A percentile compares a stretch with the other conserved stretches of the same genome.
Evolutionary conservation across 2,113 vertebrate genomes (phyloP).

Genomic region (Oryzias celebensis): DNA sequence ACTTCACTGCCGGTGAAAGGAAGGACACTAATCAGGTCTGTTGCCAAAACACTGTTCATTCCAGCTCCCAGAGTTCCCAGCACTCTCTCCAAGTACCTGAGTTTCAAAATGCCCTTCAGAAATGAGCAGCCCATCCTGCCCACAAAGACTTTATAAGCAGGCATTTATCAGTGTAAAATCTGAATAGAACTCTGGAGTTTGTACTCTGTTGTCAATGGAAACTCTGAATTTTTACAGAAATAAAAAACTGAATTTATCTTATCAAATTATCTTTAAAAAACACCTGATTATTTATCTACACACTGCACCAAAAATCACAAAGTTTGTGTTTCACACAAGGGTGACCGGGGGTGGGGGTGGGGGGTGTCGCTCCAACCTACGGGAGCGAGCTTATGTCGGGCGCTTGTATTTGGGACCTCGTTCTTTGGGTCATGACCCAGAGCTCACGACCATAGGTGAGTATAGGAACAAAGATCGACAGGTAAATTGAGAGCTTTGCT

Average conservation of each 20-base stretch:
- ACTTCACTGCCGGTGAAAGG: constrained; percentile 20
- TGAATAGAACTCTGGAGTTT: not conserved
- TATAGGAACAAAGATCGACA: too few relatives aligned
- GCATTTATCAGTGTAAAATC: constrained; percentile 22
- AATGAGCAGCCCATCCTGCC: constrained; percentile 9
- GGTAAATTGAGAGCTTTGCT: too few relatives aligned
- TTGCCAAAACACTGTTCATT: constrained; percentile 29
- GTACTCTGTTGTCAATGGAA: constrained; percentile 1
- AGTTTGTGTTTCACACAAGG: too few relatives aligned
- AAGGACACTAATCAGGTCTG: constrained; percentile 24
- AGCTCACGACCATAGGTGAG: too few relatives aligned
- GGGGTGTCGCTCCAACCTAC: too few relatives aligned
- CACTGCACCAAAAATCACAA: too few relatives aligned
- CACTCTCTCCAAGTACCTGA: constrained; percentile 10
- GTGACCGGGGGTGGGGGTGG: too few relatives aligned
- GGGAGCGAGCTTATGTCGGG: too few relatives aligned
- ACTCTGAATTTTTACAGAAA: not conserved
- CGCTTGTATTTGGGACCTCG: too few relatives aligned
- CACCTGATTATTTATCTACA: too few relatives aligned
- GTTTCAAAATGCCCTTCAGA: constrained; percentile 31
- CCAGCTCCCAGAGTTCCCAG: constrained; percentile 6
- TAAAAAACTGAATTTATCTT: not conserved
- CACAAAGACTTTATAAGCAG: constrained; percentile 5
- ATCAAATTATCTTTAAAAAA: too few relatives aligned
- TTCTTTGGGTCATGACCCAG: too few relatives aligned